Conservation (phyloP, 2,797 vertebrate species). For the Dicrostonyx torquatus region DNA sequence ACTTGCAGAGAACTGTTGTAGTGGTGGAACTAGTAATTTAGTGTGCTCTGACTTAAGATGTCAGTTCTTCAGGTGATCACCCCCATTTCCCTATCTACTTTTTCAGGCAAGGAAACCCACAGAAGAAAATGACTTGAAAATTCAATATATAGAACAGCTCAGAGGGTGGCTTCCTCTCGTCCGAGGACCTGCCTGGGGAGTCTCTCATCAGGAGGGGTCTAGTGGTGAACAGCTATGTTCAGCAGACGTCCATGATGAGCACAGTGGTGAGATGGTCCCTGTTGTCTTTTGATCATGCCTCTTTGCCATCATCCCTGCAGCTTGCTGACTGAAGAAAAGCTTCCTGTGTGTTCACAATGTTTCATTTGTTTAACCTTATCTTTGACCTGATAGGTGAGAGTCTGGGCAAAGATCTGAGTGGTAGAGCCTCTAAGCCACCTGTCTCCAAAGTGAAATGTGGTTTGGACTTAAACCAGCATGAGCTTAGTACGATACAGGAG, state of each 20-base stretch:
- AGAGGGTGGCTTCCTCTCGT: conserved; percentile 82
- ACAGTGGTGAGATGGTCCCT: conserved; percentile 69
- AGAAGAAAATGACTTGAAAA: conserved; percentile 61
- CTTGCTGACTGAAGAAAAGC: background rate
- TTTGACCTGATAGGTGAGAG: conserved; percentile 79
- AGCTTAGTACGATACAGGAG: conserved; percentile 95
- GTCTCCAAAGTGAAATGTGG: conserved; percentile 88
- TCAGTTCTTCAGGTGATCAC: background rate
- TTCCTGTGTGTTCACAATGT: background rate
- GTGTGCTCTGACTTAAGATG: conserved; percentile 6
- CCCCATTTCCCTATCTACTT: background rate
- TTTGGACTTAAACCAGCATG: conserved; percentile 89
- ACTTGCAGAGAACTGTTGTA: background rate
- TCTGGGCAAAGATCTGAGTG: conserved; percentile 52
- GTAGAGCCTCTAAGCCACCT: conserved; percentile 89
- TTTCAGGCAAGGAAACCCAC: conserved; percentile 68
- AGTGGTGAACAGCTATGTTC: conserved; percentile 37
- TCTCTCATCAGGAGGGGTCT: conserved; percentile 62
- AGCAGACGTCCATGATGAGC: conserved; percentile 23
- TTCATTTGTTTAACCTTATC: conserved; percentile 34
- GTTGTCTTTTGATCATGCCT: background rate
- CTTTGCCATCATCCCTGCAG: background rate
- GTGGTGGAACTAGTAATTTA: conserved; percentile 4
- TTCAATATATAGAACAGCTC: conserved; percentile 72
- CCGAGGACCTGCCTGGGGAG: conserved; percentile 81